Evolutionary conservation across 2,113 vertebrate species (phyloP).

Genomic region (Bolborhynchus lineola): DNA sequence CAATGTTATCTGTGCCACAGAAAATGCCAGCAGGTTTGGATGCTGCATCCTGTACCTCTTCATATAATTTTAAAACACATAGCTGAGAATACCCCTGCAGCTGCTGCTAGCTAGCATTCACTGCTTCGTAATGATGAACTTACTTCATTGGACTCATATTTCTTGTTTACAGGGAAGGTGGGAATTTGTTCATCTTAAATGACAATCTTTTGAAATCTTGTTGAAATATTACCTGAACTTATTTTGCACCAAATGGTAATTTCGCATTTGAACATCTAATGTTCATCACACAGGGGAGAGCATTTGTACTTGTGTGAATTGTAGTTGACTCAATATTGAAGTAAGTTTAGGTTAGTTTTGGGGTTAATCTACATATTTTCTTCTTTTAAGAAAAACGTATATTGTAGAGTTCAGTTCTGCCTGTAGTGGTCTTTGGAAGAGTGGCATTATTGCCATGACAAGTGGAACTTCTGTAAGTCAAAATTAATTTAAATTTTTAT

Average conservation of each 20-base stretch:
- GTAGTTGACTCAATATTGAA: neutral
- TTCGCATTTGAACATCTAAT: neutral
- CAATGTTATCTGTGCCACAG: neutral
- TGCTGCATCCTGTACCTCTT: neutral
- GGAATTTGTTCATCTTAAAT: neutral
- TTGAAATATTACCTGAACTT: neutral
- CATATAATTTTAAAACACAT: neutral
- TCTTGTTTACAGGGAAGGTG: neutral
- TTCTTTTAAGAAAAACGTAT: neutral
- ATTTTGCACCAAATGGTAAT: neutral
- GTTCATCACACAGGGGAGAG: neutral
- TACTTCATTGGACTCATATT: neutral
- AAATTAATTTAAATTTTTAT: neutral
- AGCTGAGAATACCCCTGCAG: neutral
- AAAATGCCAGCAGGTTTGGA: neutral
- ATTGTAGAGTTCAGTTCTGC: neutral
- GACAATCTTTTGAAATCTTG: neutral
- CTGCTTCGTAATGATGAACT: neutral
- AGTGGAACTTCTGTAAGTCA: neutral
- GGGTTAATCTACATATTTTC: neutral
- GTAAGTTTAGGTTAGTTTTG: neutral
- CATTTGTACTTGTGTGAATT: neutral
- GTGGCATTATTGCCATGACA: neutral
- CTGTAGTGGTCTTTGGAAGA: neutral
- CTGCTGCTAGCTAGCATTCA: neutral